Conservation (phyloP, 2,888 invertebrate species). For the Troides oblongomaculatus region DNA sequence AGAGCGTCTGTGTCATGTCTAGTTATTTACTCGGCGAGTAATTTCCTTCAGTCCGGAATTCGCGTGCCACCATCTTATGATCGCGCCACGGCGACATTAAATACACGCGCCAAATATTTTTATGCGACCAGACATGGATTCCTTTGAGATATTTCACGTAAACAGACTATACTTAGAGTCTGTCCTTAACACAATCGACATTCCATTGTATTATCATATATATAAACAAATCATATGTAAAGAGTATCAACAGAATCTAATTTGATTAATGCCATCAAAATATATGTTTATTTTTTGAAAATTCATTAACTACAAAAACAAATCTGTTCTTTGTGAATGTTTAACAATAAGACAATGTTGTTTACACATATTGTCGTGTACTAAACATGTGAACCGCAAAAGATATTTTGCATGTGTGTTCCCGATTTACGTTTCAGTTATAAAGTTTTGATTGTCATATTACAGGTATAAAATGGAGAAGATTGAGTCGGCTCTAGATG, state of each 20-base stretch:
- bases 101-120: conserved; percentile 62
- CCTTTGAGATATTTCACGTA: conserved; percentile 34
- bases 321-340: too few relatives aligned
- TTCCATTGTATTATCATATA: conserved; percentile 23
- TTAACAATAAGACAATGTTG: too few relatives aligned
- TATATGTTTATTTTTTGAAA: too few relatives aligned
- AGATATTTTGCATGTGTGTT: too few relatives aligned
- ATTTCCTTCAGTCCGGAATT: conserved; percentile 69
- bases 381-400: too few relatives aligned
- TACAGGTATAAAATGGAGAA: conserved; percentile 77
- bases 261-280: too few relatives aligned
- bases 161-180: conserved; percentile 27
- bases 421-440: background rate
- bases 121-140: conserved; percentile 54
- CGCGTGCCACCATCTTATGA: conserved; percentile 54
- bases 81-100: conserved; percentile 60
- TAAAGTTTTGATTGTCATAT: background rate
- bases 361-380: too few relatives aligned
- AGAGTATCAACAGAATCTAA: too few relatives aligned
- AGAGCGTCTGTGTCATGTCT: conserved; percentile 71
- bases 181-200: conserved; percentile 22
- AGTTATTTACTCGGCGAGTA: conserved; percentile 67
- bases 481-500: conserved; percentile 91
- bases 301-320: too few relatives aligned
- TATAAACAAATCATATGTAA: background rate